Evolutionary conservation across 1,140 invertebrate species (phyloP).

Genomic region (Drosophila subpulchrella): DNA sequence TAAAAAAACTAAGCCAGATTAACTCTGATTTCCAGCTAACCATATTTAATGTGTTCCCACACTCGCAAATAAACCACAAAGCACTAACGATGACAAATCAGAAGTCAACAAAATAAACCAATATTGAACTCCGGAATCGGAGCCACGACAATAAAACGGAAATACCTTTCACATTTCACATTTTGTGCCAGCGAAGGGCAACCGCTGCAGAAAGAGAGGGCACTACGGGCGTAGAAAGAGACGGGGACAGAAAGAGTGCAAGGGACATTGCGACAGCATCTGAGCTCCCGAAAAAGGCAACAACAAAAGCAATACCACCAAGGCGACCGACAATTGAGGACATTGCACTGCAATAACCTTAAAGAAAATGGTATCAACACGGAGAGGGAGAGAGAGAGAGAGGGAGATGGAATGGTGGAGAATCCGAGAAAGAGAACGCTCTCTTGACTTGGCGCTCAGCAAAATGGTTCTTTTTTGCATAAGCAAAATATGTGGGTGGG

Average conservation of each 20-base stretch:
- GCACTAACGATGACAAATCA: constrained; percentile 42
- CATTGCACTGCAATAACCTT: constrained; percentile 80
- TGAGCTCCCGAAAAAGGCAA: constrained; percentile 65
- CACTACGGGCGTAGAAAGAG: constrained; percentile 1
- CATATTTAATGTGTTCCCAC: constrained; percentile 32
- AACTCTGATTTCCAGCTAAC: constrained; percentile 19
- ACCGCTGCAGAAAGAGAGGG: constrained; percentile 21
- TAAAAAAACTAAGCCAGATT: constrained; percentile 8
- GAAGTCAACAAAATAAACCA: constrained; percentile 47
- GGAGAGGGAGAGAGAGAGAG: not conserved
- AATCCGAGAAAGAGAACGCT: constrained; percentile 15
- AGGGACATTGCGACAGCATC: constrained; percentile 65
- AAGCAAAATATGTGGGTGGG: constrained; percentile 30
- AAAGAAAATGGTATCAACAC: constrained; percentile 65
- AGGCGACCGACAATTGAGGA: constrained; percentile 76
- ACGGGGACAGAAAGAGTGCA: constrained; percentile 25
- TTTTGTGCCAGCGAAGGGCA: constrained; percentile 59
- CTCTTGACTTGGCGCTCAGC: constrained; percentile 69
- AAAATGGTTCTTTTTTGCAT: constrained; percentile 61
- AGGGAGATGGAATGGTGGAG: constrained; percentile 18
- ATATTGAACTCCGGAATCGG: constrained; percentile 45
- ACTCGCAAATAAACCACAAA: constrained; percentile 20
- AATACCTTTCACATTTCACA: constrained; percentile 72
- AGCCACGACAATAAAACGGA: constrained; percentile 56
- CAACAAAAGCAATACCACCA: constrained; percentile 50